Evolutionary conservation across 1,140 invertebrate species (phyloP).

Genomic region (Zaprionus camerounensis): DNA sequence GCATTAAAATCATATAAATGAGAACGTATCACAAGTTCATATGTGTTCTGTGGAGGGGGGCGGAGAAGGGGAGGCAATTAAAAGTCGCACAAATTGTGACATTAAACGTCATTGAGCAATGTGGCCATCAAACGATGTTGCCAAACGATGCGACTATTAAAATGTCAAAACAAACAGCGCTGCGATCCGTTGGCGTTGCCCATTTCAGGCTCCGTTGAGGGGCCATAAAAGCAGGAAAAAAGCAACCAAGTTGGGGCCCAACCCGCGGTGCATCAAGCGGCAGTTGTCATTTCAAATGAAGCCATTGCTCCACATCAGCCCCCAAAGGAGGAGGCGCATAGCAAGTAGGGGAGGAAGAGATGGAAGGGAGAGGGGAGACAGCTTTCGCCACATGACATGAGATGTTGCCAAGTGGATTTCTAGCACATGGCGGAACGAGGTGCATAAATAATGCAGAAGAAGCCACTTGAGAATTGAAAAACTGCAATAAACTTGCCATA

Average conservation of each 20-base stretch:
- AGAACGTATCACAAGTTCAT: background rate
- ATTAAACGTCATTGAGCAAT: slow-evolving; percentile 62
- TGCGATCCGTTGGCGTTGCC: slow-evolving; percentile 47
- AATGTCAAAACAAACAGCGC: slow-evolving; percentile 74
- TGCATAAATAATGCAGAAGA: slow-evolving; percentile 73
- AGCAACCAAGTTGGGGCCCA: slow-evolving; percentile 45
- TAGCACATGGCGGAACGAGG: slow-evolving; percentile 68
- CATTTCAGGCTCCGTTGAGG: slow-evolving; percentile 49
- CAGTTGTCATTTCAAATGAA: slow-evolving; percentile 78
- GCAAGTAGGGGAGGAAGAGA: background rate
- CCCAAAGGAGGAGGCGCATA: background rate
- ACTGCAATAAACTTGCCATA: slow-evolving; percentile 64
- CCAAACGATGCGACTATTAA: slow-evolving; percentile 66
- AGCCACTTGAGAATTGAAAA: slow-evolving; percentile 73
- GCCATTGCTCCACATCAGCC: slow-evolving; percentile 72
- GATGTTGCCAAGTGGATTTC: slow-evolving; percentile 70
- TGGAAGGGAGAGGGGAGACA: slow-evolving; percentile 4
- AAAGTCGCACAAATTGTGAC: slow-evolving; percentile 66
- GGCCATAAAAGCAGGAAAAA: slow-evolving; percentile 60
- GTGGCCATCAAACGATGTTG: slow-evolving; percentile 48
- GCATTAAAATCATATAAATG: no score
- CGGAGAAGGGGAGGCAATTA: slow-evolving; percentile 26
- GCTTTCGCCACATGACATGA: slow-evolving; percentile 59
- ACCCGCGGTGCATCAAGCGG: slow-evolving; percentile 68
- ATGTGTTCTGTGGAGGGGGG: background rate